Base-by-base conservation (phyloP, 1,140 invertebrate species). In the Lepidurus apus region DNA sequence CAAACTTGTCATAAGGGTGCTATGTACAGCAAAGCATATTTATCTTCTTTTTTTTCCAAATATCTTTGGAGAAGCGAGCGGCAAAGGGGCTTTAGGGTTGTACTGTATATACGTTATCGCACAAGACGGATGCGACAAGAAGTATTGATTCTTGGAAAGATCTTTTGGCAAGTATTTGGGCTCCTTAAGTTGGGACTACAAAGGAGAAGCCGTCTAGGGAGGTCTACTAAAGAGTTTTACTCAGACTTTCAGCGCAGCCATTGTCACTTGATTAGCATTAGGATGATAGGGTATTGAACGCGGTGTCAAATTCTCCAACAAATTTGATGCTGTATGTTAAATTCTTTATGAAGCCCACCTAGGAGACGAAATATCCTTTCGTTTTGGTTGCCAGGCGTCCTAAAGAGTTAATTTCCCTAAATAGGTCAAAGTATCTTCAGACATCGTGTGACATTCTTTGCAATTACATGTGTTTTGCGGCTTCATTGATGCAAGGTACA, bases 1-100 rank as follows among this genome's bases (percentile, higher is more conserved):
- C 53, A 65, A 65, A 65, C 21, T 65, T 21, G 53, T 65, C 53
- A 65, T 65, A 65, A 65, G 53, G 53, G 53, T 65, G 53, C 53
- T 21, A 65, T 65, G 53, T 65, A 65, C 53, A 65, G 53, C 53
- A 65, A 34, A 65, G 9, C 53, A 65, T 65, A 65, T 65, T 65
- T 65, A 21, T 65, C 53, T 65, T 65, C 21, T 65, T 65, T 21
- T 65, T 65, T 65, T n/a, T 65, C 53, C 21, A n/a, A 21, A n/a
- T 21, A 65, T 65, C 53, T 65, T 65, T 21, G 17, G 53, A n/a
- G 1, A 21, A 13, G 10, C 21, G 53, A 13, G 17, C 21, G 53
- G 53, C 17, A 65, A 65, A n/a, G n/a, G n/a, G n/a, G n/a, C n/a
- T n/a, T n/a, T n/a, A 21, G 13, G 7, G 53, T 65, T 21, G 53